Percentiles rank a stretch among this genome's conserved stretches.
These are phyloP conservation scores for Hydraecia micacea DNA, from an alignment of 2,888 invertebrate species.

Conservation along the genomic window DNA sequence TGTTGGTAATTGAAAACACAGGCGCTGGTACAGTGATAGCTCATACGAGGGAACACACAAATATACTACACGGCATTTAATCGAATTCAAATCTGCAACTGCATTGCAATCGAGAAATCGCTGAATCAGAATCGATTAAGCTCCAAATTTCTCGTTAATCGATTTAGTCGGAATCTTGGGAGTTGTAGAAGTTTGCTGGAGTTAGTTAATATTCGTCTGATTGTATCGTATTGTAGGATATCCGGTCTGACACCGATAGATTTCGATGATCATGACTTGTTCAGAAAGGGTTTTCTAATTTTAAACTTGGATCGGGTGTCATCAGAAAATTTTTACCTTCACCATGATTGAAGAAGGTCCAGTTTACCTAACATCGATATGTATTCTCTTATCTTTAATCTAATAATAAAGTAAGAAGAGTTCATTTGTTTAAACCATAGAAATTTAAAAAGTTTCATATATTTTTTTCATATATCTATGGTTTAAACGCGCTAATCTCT, in stretches of 20 bases:
- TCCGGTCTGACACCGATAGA: constrained; percentile 44
- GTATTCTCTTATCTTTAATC: neutral
- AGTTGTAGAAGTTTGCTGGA: constrained; percentile 55
- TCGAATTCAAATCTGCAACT: constrained; percentile 75
- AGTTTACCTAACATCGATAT: neutral
- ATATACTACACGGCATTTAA: constrained; percentile 64
- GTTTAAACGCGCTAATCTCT: neutral
- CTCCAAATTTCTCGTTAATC: constrained; percentile 80
- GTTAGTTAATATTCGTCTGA: constrained; percentile 71
- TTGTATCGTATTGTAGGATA: constrained; percentile 72
- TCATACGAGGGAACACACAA: constrained; percentile 56
- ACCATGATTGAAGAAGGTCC: neutral
- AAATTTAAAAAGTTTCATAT: no score
- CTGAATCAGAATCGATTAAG: constrained; percentile 84
- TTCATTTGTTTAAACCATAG: no score
- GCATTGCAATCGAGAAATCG: constrained; percentile 77
- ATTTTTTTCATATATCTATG: no score
- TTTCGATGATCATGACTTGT: constrained; percentile 42
- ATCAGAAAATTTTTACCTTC: constrained; percentile 4
- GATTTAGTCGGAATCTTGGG: constrained; percentile 70
- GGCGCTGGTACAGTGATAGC: constrained; percentile 48
- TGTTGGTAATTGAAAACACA: constrained; percentile 67
- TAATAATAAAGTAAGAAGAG: neutral
- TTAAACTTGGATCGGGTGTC: constrained; percentile 7
- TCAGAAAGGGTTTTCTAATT: constrained; percentile 19